These are phyloP conservation scores for Cancer borealis DNA, from an alignment of 2,888 invertebrate genomes.

Conservation along the genomic window DNA sequence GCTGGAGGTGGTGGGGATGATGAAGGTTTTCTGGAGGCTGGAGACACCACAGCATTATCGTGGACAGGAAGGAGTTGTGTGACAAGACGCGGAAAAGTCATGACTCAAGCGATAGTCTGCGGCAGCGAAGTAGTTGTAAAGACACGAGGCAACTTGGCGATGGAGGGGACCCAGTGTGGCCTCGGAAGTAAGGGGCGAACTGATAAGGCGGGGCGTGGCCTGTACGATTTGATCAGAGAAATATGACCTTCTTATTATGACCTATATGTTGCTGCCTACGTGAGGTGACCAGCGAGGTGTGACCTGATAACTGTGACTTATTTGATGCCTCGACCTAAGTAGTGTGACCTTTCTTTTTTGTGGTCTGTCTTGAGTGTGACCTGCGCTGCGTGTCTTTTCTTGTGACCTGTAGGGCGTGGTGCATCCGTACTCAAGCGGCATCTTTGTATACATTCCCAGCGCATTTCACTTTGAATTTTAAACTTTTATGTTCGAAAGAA, in stretches of 20 bases:
- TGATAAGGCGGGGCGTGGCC: constrained; percentile 5
- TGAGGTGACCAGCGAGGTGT: constrained; percentile 26
- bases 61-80: background rate
- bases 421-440: too few species aligned
- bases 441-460: too few species aligned
- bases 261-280: background rate
- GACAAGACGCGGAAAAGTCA: background rate
- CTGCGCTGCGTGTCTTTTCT: background rate
- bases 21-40: background rate
- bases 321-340: background rate
- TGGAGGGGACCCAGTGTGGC: background rate
- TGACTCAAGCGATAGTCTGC: background rate
- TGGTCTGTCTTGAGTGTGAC: background rate
- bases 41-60: background rate
- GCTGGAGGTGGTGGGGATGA: too few species aligned
- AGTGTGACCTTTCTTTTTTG: background rate
- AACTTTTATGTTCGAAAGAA: too few species aligned
- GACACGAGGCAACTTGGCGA: background rate
- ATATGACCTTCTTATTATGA: constrained; percentile 18
- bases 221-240: background rate
- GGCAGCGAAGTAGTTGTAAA: background rate
- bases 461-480: too few species aligned
- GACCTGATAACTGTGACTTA: constrained; percentile 37
- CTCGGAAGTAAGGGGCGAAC: constrained; percentile 16
- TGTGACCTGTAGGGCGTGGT: background rate